Evolutionary conservation across 2,888 invertebrate species (phyloP), one percentile per base, ranked within the genome.

Genomic region (Drosophila suboccidentalis): DNA sequence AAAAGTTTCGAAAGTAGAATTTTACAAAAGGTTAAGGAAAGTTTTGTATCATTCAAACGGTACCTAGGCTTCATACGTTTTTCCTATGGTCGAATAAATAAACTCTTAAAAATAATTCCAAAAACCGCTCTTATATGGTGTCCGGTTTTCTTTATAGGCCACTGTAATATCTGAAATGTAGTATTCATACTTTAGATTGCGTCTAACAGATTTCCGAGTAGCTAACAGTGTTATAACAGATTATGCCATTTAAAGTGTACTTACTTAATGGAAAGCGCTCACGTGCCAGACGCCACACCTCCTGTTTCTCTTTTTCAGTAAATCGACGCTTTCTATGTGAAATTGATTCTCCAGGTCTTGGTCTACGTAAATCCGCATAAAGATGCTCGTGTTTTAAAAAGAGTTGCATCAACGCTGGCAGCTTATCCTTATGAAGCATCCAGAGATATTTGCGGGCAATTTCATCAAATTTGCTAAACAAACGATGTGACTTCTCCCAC

Each of bases 391-490:
- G 67, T 0, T 43, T 38, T 4, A 22, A 22, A 4, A 80, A 62
- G 15, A 36, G 66, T 1, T 68, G 22, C 46, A 87, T 72, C 1
- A 89, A 55, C 0, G 38, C 41, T 1, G 84, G 78, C 60, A 90
- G 19, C 17, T 70, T 29, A 0, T 71, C 36, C 49, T 44, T 73
- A 32, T 72, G 49, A 0, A 5, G 1, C 53, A 67, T 49, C 90
- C 89, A 90, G 0, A 59, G 3, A 55, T 85, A 61, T 44, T 80
- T 88, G 5, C 59, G 44, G 1, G 90, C 87, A 4, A 78, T 71
- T 5, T 74, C 64, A 51, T 90, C 78, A 10, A 91, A 91, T 26
- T 76, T 75, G 15, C 71, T 54, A 15, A 91, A 91, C 17, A 89
- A 44, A 0, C 49, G 51, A 34, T 58, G 11, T 3, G 88, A 80